A percentile compares a stretch with the other conserved stretches of the same genome.
These are phyloP conservation scores for Buphagus erythrorhynchus DNA, from an alignment of 2,797 vertebrate species.

Conservation along the genomic window DNA sequence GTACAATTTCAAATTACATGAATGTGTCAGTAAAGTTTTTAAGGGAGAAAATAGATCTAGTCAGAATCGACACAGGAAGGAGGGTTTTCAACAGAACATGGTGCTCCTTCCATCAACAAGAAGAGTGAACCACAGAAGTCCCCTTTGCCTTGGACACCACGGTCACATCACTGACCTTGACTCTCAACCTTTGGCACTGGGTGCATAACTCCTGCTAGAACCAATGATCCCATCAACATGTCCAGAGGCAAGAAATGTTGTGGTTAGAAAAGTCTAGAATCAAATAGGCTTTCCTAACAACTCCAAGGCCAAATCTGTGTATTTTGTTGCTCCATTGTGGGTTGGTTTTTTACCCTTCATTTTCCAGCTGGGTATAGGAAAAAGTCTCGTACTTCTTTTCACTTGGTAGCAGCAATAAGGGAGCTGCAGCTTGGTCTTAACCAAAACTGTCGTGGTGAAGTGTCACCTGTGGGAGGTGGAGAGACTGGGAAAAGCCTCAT, in stretches of 20 bases:
- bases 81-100: background rate
- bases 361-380: background rate
- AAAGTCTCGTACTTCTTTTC: accelerated
- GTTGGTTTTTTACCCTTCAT: accelerated
- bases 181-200: background rate
- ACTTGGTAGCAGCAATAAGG: background rate
- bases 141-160: background rate
- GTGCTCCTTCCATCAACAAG: background rate
- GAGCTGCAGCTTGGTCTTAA: background rate
- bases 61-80: background rate
- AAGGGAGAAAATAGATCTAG: background rate
- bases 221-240: background rate
- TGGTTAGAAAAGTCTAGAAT: background rate
- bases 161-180: background rate
- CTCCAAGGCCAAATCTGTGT: background rate
- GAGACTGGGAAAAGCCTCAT: background rate
- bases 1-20: background rate
- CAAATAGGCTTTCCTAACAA: background rate
- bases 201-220: background rate
- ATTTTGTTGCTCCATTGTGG: background rate
- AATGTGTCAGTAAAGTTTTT: background rate
- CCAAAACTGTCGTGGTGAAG: background rate
- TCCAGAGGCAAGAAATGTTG: background rate
- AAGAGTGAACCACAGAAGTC: background rate
- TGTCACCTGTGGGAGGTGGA: background rate